phyloP scores from a whole-genome alignment of 1,140 invertebrate species.

The Penaeus japonicus region DNA sequence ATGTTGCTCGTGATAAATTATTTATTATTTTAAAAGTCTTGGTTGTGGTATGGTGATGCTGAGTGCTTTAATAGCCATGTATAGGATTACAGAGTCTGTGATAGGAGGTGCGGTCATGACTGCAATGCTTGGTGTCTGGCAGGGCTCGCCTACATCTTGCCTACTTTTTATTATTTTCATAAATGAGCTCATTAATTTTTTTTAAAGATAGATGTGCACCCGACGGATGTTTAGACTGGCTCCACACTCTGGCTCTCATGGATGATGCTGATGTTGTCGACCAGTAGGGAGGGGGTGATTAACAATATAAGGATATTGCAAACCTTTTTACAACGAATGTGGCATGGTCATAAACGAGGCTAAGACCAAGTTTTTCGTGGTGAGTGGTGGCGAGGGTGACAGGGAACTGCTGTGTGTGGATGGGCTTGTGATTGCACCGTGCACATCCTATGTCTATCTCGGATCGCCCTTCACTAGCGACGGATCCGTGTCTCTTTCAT shows the following conservation, averaged over 20 bases:
- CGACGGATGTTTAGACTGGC: background rate
- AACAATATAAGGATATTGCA: too few relatives aligned
- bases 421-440: too few relatives aligned
- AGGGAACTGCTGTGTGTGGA: too few relatives aligned
- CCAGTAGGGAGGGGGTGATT: background rate
- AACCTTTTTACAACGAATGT: too few relatives aligned
- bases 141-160: constrained; percentile 2
- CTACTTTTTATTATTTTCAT: background rate
- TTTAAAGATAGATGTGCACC: background rate
- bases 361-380: background rate
- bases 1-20: background rate
- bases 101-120: background rate
- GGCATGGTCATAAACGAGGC: background rate
- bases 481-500: background rate
- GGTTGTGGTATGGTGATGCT: background rate
- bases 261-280: background rate
- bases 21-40: background rate
- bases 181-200: background rate
- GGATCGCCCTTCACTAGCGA: background rate
- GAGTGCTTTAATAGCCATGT: background rate
- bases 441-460: background rate
- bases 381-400: too few relatives aligned
- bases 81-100: background rate
- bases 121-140: background rate
- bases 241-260: too few relatives aligned